phyloP scores from a whole-genome alignment of 2,113 vertebrate genomes.

The Mesitornis unicolor region DNA sequence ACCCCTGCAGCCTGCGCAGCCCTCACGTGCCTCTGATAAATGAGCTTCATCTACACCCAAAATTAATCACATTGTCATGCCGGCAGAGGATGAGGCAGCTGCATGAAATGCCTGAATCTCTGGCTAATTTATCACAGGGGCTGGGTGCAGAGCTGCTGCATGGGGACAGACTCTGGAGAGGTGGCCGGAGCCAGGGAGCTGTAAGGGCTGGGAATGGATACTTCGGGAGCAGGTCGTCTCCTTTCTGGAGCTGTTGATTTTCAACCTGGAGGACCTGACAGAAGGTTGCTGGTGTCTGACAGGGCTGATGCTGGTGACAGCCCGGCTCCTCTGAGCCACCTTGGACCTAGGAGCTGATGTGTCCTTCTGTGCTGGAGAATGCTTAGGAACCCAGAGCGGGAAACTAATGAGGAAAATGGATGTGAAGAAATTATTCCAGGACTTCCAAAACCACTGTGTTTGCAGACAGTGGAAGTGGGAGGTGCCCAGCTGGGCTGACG shows the following conservation, averaged over 20 bases:
- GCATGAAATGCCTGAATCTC: constrained; percentile 10
- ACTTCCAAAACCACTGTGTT: neutral
- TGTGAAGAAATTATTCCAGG: neutral
- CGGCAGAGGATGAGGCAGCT: constrained; percentile 62
- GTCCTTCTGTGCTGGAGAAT: neutral
- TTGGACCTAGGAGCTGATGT: neutral
- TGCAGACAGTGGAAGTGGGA: neutral
- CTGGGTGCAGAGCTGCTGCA: neutral
- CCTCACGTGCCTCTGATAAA: constrained; percentile 50
- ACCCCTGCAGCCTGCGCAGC: neutral
- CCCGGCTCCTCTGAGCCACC: rapidly evolving
- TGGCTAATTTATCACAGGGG: constrained; percentile 57
- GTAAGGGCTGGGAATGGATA: rapidly evolving
- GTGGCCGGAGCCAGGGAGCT: neutral
- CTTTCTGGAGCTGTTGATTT: neutral
- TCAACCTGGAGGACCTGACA: neutral
- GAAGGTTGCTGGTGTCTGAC: neutral
- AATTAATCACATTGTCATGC: constrained; percentile 68
- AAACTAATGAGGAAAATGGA: neutral
- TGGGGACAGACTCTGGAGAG: neutral
- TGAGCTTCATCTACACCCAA: constrained; percentile 54
- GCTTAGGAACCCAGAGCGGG: rapidly evolving
- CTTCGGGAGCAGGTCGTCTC: neutral
- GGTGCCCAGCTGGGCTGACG: neutral
- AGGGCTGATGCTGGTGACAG: neutral